These are phyloP conservation scores for Epirrhoe alternata DNA, from an alignment of 2,888 invertebrate genomes.

Conservation along the genomic window DNA sequence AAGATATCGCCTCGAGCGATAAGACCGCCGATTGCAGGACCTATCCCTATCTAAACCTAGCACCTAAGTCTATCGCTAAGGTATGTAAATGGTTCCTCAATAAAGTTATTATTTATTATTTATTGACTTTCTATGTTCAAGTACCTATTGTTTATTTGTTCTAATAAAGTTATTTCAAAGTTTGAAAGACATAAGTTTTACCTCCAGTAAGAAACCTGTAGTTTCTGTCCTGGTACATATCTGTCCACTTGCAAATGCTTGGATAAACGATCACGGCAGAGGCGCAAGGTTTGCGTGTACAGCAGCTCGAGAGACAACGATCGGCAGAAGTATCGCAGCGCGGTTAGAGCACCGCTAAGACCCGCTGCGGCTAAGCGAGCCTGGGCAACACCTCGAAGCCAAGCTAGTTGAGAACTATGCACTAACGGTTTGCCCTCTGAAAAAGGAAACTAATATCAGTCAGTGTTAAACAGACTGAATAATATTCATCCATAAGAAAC, in stretches of 20 bases:
- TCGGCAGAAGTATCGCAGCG: constrained; percentile 96
- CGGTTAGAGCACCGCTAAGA: constrained; percentile 88
- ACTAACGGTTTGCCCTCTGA: constrained; percentile 97
- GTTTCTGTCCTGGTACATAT: constrained; percentile 94
- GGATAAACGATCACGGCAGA: constrained; percentile 94
- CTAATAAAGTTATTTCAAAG: too few species aligned
- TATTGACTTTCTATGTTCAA: too few species aligned
- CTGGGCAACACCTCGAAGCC: constrained; percentile 97
- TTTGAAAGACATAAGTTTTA: too few species aligned
- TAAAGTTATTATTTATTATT: too few species aligned
- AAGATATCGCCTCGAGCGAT: too few species aligned
- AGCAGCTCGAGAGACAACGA: constrained; percentile 96
- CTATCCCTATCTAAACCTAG: too few species aligned
- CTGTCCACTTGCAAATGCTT: constrained; percentile 96
- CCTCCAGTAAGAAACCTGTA: constrained; percentile 98
- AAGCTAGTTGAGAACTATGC: constrained; percentile 96
- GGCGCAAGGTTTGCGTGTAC: constrained; percentile 94
- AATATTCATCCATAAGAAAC: too few species aligned
- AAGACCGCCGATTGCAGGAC: too few species aligned
- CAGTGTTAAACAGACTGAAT: too few species aligned
- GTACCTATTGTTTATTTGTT: too few species aligned
- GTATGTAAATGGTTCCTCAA: too few species aligned
- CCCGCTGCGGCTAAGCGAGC: constrained; percentile 91
- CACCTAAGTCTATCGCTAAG: too few species aligned
- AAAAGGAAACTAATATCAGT: constrained; percentile 42